Conservation (phyloP, 2,888 invertebrate species). For the Syrista parreyssii region DNA sequence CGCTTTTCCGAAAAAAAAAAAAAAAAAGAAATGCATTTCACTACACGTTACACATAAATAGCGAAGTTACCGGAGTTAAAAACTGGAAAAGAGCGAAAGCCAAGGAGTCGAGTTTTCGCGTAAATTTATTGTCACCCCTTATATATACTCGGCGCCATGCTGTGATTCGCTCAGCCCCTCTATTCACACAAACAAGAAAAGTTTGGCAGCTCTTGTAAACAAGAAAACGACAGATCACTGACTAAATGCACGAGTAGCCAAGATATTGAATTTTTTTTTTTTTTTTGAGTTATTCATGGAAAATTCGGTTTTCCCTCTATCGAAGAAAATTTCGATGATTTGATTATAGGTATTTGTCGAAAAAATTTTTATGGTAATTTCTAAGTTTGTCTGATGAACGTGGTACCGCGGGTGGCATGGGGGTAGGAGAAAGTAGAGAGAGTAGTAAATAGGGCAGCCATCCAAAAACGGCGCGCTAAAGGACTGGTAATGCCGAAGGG, state of each 20-base stretch:
- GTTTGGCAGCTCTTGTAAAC: conserved; percentile 27
- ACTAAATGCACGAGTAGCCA: no score
- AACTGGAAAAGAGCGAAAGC: conserved; percentile 47
- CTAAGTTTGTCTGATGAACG: conserved; percentile 3
- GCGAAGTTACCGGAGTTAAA: conserved; percentile 61
- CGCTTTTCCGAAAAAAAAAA: conserved; percentile 38
- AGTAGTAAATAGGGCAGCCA: no score
- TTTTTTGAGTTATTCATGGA: background rate
- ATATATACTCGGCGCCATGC: conserved; percentile 24
- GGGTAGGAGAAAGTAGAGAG: conserved; percentile 10
- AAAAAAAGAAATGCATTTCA: conserved; percentile 55
- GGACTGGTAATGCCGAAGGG: background rate
- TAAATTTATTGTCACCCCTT: conserved; percentile 46
- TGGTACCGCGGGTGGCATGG: conserved; percentile 16
- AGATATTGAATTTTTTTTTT: conserved; percentile 4
- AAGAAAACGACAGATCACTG: conserved; percentile 14
- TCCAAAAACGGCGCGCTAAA: no score
- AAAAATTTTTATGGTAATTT: background rate
- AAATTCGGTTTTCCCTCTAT: no score
- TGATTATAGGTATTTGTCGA: no score
- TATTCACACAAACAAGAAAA: conserved; percentile 21
- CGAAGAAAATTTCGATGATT: no score
- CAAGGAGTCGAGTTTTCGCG: conserved; percentile 39
- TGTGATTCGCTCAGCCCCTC: background rate
- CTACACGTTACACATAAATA: conserved; percentile 60